These are phyloP conservation scores for Coturnix japonica DNA, from an alignment of 2,113 vertebrate species.

Conservation along the genomic window DNA sequence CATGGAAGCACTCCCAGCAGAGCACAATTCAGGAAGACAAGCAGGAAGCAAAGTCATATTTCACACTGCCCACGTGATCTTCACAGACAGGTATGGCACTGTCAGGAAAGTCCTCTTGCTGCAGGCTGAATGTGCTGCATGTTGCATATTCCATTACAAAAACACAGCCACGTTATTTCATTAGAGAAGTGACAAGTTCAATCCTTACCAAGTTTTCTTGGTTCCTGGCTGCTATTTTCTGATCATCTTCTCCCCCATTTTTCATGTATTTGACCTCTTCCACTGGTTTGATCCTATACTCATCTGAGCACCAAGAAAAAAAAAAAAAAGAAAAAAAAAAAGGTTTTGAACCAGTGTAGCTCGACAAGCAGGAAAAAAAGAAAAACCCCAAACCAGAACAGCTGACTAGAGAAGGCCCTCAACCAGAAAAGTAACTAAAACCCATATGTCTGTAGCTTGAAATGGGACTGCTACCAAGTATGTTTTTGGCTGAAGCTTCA, in stretches of 20 bases:
- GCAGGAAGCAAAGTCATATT: slow-evolving; percentile 27
- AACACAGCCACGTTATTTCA: slow-evolving; percentile 31
- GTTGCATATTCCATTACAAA: slow-evolving; percentile 35
- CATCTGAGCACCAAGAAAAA: slow-evolving; percentile 80
- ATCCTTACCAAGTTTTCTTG: slow-evolving; percentile 85
- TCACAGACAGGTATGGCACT: slow-evolving; percentile 32
- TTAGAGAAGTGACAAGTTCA: slow-evolving; percentile 62
- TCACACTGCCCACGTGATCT: slow-evolving; percentile 38
- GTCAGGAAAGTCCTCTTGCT: slow-evolving; percentile 43
- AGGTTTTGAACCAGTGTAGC: slow-evolving; percentile 42
- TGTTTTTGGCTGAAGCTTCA: neutral
- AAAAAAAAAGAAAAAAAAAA: neutral
- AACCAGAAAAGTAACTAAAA: slow-evolving; percentile 25
- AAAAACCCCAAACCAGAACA: slow-evolving; percentile 40
- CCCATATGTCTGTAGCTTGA: neutral
- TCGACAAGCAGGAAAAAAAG: slow-evolving; percentile 22
- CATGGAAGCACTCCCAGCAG: slow-evolving; percentile 1
- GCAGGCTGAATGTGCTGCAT: neutral
- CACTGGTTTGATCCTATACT: slow-evolving; percentile 97
- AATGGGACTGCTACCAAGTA: neutral
- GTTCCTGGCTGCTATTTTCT: slow-evolving; percentile 84
- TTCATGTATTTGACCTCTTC: slow-evolving; percentile 93
- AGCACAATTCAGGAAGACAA: slow-evolving; percentile 61
- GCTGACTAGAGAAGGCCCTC: slow-evolving; percentile 45
- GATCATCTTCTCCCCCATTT: slow-evolving; percentile 84